Evolutionary conservation across 2,797 vertebrate genomes (phyloP), one percentile per base, ranked within the genome.

Genomic region (Okamejei kenojei): DNA sequence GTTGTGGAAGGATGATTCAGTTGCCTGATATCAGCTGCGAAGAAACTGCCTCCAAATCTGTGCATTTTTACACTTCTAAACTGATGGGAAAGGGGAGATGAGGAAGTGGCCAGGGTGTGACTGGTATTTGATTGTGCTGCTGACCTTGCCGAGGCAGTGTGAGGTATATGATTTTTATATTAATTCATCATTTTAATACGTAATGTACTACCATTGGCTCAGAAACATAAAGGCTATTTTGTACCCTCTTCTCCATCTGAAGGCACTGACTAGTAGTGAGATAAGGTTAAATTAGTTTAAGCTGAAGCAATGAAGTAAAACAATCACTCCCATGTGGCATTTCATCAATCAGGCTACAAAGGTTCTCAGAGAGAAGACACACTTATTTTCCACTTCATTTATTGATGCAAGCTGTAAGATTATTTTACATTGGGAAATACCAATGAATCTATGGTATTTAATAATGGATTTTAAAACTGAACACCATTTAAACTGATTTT

Each of bases 151-250:
- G 45, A 45, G 45, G 45, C 45, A 45, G 45, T 45, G 45, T 2
- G 45, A 45, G 45, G 45, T 45, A 45, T 45, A 1, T 45, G 38
- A 45, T 45, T 73, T 73, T 73, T 21, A 23, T 21, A 26, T 73
- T 94, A 95, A 86, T 94, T 95, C 95, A 96, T 93, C 76, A 86
- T 95, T 92, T 81, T n/a, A n/a, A 68, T 88, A 35, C 17, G 23
- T 21, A 35, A 88, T 88, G 32, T 10, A 82, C 26, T 78, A 11
- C 77, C 23, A 73, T 21, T 73, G 71, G 71, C 71, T 21, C 71
- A 73, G 10, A 35, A 61, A n/a, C 29, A 84, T 45, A 29, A 61
- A 63, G 82, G n/a, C 61, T 86, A 61, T 19, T 63, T 68, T 29
- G 29, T 21, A 45, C 38, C 1, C 7, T 21, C 61, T 32, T 32